phyloP scores from a whole-genome alignment of 2,888 invertebrate genomes.

The Zootermopsis nevadensis region DNA sequence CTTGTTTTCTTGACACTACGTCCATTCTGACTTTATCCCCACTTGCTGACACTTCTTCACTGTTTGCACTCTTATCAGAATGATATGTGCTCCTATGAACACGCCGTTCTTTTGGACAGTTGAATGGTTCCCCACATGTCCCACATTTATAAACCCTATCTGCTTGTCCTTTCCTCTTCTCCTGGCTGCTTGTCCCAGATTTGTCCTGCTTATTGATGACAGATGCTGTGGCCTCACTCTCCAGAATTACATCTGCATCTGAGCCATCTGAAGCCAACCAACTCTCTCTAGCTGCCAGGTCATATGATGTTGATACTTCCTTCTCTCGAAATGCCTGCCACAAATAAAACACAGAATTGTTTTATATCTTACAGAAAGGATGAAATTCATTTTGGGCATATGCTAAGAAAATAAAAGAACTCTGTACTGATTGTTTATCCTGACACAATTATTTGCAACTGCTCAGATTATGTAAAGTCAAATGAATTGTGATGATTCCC shows the following conservation, averaged over 20 bases:
- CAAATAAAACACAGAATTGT: background rate
- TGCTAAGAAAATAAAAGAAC: no score
- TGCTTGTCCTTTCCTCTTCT: background rate
- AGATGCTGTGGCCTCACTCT: constrained; percentile 47
- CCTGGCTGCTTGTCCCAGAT: background rate
- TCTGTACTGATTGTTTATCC: no score
- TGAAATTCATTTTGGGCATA: no score
- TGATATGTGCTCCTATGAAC: constrained; percentile 71
- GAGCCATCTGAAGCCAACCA: constrained; percentile 78
- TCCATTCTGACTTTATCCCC: background rate
- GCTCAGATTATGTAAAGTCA: no score
- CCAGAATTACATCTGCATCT: constrained; percentile 63
- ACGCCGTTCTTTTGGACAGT: constrained; percentile 72
- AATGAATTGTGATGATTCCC: no score
- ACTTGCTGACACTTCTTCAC: background rate
- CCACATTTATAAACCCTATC: constrained; percentile 63
- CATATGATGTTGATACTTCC: constrained; percentile 69
- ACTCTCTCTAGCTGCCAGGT: constrained; percentile 74
- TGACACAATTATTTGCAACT: no score
- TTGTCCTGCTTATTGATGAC: background rate
- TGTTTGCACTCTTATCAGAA: constrained; percentile 61
- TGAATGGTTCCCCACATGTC: constrained; percentile 69
- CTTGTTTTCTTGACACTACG: background rate
- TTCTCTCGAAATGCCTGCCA: constrained; percentile 58
- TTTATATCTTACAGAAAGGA: background rate